These are phyloP conservation scores for Catharus ustulatus DNA, from an alignment of 2,797 vertebrate species.

Conservation along the genomic window DNA sequence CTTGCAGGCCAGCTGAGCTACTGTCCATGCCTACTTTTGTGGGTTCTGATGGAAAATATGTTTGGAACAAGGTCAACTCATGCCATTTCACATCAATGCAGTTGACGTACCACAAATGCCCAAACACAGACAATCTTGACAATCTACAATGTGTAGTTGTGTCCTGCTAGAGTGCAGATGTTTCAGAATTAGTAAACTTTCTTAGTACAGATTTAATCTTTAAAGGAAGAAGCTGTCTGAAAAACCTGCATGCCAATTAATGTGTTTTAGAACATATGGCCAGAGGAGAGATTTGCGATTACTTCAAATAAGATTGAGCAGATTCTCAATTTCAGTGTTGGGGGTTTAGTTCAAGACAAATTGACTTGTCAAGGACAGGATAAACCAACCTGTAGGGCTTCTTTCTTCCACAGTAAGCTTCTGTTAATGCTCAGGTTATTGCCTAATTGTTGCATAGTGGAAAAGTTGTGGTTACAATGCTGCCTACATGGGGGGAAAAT, in stretches of 20 bases:
- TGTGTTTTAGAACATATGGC: neutral
- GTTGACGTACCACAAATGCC: neutral
- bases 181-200: neutral
- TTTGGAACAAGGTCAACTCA: neutral
- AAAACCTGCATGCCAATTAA: neutral
- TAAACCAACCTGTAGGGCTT: neutral
- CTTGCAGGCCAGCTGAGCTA: neutral
- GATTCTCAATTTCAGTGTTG: neutral
- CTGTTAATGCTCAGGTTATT: slow-evolving; percentile 9
- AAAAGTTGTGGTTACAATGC: neutral
- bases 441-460: neutral
- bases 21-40: neutral
- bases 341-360: neutral
- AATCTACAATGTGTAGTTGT: neutral
- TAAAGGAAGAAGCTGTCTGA: neutral
- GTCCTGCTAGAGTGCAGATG: neutral
- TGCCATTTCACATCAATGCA: neutral
- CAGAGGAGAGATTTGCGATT: neutral
- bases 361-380: neutral
- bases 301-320: neutral
- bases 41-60: neutral
- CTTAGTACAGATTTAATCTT: neutral
- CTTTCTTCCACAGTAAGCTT: neutral
- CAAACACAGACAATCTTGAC: neutral
- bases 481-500: neutral